phyloP scores from a whole-genome alignment of 2,797 vertebrate genomes.

The Rhinophrynus dorsalis region DNA sequence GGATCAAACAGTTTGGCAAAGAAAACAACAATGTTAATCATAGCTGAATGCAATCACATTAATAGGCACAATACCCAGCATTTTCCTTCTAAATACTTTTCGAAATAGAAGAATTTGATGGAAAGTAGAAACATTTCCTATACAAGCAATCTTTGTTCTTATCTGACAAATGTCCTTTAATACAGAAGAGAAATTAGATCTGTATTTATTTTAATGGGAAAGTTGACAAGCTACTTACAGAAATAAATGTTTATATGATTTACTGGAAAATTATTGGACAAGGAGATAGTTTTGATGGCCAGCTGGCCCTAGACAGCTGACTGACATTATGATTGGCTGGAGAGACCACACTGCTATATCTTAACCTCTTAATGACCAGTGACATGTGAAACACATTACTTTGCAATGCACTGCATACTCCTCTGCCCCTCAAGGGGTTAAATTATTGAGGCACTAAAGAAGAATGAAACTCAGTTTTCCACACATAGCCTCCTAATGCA shows the following conservation, averaged over 20 bases:
- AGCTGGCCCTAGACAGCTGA: too few relatives aligned
- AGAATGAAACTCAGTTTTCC: too few relatives aligned
- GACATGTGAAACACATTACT: too few relatives aligned
- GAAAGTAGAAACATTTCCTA: slow-evolving; percentile 4
- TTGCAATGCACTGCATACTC: too few relatives aligned
- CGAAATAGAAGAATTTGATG: background rate
- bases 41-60: slow-evolving; percentile 3
- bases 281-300: too few relatives aligned
- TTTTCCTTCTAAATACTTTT: slow-evolving; percentile 21
- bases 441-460: too few relatives aligned
- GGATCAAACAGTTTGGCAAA: slow-evolving; percentile 19
- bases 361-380: too few relatives aligned
- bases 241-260: too few relatives aligned
- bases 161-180: slow-evolving; percentile 8
- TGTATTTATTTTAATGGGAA: background rate
- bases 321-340: too few relatives aligned
- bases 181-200: background rate
- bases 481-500: too few relatives aligned
- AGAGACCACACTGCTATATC: too few relatives aligned
- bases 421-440: too few relatives aligned
- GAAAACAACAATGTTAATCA: slow-evolving; percentile 29
- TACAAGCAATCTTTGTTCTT: slow-evolving; percentile 2
- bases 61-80: slow-evolving; percentile 13
- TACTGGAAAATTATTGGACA: background rate
- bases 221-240: background rate